phyloP scores from a whole-genome alignment of 2,113 vertebrate species.

The Aphelocoma coerulescens region DNA sequence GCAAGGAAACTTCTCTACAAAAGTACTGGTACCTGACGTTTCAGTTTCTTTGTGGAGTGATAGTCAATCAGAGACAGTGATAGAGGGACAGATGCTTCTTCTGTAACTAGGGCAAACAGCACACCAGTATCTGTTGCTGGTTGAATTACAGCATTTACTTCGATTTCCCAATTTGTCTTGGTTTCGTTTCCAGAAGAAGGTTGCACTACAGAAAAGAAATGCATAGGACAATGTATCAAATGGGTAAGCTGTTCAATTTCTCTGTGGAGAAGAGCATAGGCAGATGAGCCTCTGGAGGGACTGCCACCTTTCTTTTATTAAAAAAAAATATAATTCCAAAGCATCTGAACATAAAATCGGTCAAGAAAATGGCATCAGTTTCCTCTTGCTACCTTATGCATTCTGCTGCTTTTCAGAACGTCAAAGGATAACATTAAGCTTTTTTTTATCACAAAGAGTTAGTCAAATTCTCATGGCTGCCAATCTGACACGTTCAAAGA shows the following conservation, averaged over 20 bases:
- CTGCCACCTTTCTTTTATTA: background rate
- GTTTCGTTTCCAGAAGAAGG: conserved; percentile 48
- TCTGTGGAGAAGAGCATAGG: background rate
- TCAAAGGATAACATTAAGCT: background rate
- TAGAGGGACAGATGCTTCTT: conserved; percentile 78
- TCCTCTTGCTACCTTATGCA: background rate
- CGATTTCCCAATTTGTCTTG: conserved; percentile 77
- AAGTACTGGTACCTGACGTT: conserved; percentile 78
- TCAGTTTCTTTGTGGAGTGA: conserved; percentile 83
- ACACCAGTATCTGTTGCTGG: conserved; percentile 86
- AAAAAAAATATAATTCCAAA: background rate
- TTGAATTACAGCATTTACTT: conserved; percentile 78
- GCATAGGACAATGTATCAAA: background rate
- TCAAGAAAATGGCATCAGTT: background rate
- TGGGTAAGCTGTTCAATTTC: background rate
- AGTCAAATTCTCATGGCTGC: background rate
- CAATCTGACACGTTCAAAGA: background rate
- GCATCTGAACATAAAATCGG: background rate
- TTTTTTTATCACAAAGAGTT: background rate
- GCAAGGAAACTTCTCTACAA: background rate
- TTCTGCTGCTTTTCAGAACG: background rate
- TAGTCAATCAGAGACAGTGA: conserved; percentile 88
- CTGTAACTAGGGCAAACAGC: conserved; percentile 83
- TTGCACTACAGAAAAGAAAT: conserved; percentile 39
- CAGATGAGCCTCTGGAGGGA: background rate